phyloP scores from a whole-genome alignment of 1,140 invertebrate species.

The Drosophila gunungcola region DNA sequence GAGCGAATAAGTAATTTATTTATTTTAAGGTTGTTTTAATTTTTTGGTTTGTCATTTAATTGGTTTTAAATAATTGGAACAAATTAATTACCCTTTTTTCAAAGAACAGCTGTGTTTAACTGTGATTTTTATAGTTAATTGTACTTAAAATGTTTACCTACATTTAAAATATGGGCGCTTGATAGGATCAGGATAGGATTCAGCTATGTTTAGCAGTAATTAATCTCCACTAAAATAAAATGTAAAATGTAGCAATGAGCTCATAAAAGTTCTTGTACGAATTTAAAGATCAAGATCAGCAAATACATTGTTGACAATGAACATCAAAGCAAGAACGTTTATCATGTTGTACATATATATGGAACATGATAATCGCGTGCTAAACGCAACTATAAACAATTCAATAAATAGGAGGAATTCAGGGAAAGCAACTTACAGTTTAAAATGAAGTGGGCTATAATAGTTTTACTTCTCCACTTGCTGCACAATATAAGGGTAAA shows the following conservation, averaged over 20 bases:
- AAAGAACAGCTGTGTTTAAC: too few species aligned
- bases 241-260: neutral
- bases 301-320: slow-evolving; percentile 51
- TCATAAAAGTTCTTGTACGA: neutral
- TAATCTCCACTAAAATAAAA: neutral
- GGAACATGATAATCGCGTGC: slow-evolving; percentile 60
- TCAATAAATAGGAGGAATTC: slow-evolving; percentile 50
- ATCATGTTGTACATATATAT: neutral
- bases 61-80: too few species aligned
- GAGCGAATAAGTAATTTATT: too few species aligned
- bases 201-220: neutral
- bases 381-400: neutral
- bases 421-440: slow-evolving; percentile 4
- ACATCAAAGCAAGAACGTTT: slow-evolving; percentile 20
- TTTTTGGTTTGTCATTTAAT: too few species aligned
- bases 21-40: too few species aligned
- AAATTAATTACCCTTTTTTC: too few species aligned
- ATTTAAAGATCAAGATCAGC: slow-evolving; percentile 14
- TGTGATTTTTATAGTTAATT: too few species aligned
- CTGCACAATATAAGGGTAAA: slow-evolving; percentile 52
- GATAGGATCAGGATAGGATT: neutral
- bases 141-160: neutral
- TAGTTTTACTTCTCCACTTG: slow-evolving; percentile 30
- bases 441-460: slow-evolving; percentile 53
- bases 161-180: neutral